phyloP scores from a whole-genome alignment of 2,888 invertebrate genomes.

The Salpingus planirostris region DNA sequence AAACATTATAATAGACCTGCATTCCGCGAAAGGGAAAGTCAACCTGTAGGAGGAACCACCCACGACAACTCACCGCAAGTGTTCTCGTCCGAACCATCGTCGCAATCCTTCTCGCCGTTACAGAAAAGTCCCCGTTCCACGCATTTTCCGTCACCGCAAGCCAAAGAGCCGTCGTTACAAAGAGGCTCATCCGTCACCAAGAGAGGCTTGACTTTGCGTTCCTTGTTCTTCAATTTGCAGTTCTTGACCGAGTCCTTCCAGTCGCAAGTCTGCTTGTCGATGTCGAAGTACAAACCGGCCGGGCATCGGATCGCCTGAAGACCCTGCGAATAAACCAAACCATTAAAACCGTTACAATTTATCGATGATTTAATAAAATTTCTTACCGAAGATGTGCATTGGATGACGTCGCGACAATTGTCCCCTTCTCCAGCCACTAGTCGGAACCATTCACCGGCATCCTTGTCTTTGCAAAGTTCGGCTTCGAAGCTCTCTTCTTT shows the following conservation, averaged over 20 bases:
- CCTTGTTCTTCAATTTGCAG: constrained; percentile 83
- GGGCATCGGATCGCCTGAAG: constrained; percentile 90
- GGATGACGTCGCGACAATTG: constrained; percentile 90
- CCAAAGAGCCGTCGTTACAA: constrained; percentile 77
- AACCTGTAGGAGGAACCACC: too few relatives aligned
- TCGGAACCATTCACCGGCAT: constrained; percentile 92
- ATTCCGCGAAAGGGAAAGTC: constrained; percentile 31
- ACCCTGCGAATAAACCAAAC: constrained; percentile 55
- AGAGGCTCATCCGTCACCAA: constrained; percentile 84
- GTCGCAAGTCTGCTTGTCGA: constrained; percentile 90
- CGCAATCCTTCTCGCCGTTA: constrained; percentile 84
- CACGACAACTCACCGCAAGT: constrained; percentile 84
- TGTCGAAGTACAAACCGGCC: constrained; percentile 85
- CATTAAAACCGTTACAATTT: constrained; percentile 8
- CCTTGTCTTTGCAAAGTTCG: constrained; percentile 89
- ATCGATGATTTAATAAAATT: background rate
- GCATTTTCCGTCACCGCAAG: constrained; percentile 80
- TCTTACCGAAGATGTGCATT: constrained; percentile 86
- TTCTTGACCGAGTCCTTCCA: constrained; percentile 93
- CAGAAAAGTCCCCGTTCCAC: constrained; percentile 87
- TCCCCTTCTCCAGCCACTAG: constrained; percentile 83
- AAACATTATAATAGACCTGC: constrained; percentile 19
- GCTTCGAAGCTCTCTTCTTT: constrained; percentile 82
- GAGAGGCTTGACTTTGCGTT: constrained; percentile 77
- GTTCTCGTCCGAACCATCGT: constrained; percentile 84